Evolutionary conservation across 2,797 vertebrate genomes (phyloP), one percentile per base, ranked within the genome.

Genomic region (Tragelaphus oryx): DNA sequence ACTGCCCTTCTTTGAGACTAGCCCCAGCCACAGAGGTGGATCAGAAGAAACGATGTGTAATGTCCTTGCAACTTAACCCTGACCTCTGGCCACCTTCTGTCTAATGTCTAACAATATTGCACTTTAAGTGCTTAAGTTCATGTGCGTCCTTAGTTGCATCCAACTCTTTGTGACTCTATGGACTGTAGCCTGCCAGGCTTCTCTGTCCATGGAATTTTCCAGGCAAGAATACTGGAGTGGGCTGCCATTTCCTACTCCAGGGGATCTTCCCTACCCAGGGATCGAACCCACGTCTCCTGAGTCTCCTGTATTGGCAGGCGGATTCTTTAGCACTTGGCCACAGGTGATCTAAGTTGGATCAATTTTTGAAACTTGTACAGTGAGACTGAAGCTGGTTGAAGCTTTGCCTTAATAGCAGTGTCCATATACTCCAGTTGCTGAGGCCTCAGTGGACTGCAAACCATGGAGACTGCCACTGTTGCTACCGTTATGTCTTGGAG

Each of bases 381-480:
- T 48, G 16, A 76, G 44, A 48, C 44, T 76, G 16, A 48, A 48
- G 74, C 16, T 76, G 44, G 74, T 18, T 50, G 46, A 18, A 76
- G 28, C 46, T 50, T 76, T 76, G 28, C 74, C 28, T 76, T 30
- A 18, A 48, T 20, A 28, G 26, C 44, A 48, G 16, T 11, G 74
- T 76, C 74, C 74, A 11, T 30, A 30, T 76, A 48, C 74, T 76
- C 44, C 74, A 48, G 46, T 50, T 76, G 16, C 8, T 18, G 74
- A 76, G 74, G 74, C 28, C 46, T 48, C 28, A 16, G 6, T 11
- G 46, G 16, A 76, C 46, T 11, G 28, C 46, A 9, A 76, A 24
- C 44, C 44, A 2, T 76, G 26, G 74, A 48, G 44, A 48, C 14
- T 0, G 0, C 44, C 1, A 1, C 74, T 30, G 44, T 22, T 37